A percentile compares a stretch with the other conserved stretches of the same genome.
phyloP scores from a whole-genome alignment of 2,888 invertebrate species.

The Unio pictorum region DNA sequence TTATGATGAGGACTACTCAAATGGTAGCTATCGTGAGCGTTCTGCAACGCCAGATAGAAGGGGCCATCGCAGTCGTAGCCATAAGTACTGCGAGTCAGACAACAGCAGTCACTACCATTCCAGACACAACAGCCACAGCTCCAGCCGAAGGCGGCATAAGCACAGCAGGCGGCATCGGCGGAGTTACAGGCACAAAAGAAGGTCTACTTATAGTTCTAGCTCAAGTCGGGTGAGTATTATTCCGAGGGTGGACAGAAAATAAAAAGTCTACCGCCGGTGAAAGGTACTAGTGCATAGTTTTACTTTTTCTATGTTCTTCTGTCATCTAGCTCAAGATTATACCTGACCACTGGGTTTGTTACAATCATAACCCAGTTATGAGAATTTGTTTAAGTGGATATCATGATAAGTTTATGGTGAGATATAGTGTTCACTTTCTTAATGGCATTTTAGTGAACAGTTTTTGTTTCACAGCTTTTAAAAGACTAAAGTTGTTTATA shows the following conservation, averaged over 20 bases:
- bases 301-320: too few relatives aligned
- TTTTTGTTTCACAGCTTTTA: too few relatives aligned
- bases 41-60: conserved; percentile 14
- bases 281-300: too few relatives aligned
- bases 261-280: not conserved
- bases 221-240: conserved; percentile 49
- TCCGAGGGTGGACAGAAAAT: conserved; percentile 2
- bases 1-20: conserved; percentile 13
- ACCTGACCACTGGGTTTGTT: too few relatives aligned
- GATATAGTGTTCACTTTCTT: too few relatives aligned
- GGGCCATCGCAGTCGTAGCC: conserved; percentile 10
- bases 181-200: conserved; percentile 40
- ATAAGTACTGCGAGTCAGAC: conserved; percentile 20
- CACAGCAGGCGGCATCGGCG: conserved; percentile 40
- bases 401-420: too few relatives aligned
- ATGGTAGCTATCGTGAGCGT: conserved; percentile 23
- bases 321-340: too few relatives aligned
- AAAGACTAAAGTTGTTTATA: too few relatives aligned
- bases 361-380: too few relatives aligned
- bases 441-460: too few relatives aligned
- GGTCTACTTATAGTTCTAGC: conserved; percentile 43
- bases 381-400: too few relatives aligned
- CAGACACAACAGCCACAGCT: conserved; percentile 33
- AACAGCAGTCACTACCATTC: conserved; percentile 27
- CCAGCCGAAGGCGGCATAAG: conserved; percentile 33